Conservation (phyloP, 2,888 invertebrate genomes). For the Labia minor region DNA sequence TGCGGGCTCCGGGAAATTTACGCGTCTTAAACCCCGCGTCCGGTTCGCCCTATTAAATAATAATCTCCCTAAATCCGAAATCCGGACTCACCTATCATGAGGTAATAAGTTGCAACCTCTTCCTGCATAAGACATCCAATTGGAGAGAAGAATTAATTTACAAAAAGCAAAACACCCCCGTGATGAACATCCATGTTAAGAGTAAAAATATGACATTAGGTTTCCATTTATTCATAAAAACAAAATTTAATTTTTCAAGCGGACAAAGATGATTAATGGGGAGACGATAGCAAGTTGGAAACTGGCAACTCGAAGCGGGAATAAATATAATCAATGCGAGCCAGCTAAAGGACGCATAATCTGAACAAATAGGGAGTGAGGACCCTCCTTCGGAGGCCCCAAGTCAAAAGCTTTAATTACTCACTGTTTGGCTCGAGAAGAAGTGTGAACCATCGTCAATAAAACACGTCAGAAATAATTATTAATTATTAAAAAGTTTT, state of each 20-base stretch:
- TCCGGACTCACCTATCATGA: neutral
- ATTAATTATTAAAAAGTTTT: neutral
- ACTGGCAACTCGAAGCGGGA: neutral
- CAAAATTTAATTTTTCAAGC: neutral
- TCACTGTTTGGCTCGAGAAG: neutral
- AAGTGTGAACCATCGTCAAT: neutral
- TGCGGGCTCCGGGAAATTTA: neutral
- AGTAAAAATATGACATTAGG: neutral
- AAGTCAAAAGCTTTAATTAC: neutral
- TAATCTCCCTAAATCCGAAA: neutral
- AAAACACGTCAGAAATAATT: neutral
- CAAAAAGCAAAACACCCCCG: neutral
- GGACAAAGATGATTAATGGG: neutral
- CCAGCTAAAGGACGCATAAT: neutral
- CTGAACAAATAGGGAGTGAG: neutral
- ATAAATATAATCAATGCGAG: neutral
- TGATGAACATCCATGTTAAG: neutral
- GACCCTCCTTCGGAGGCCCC: neutral
- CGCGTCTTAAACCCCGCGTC: neutral
- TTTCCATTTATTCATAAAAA: neutral
- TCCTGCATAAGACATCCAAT: neutral
- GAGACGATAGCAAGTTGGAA: neutral
- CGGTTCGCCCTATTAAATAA: neutral
- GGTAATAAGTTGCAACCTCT: neutral
- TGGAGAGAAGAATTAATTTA: neutral